Evolutionary conservation across 2,113 vertebrate genomes (phyloP).

Genomic region (Upupa epops): DNA sequence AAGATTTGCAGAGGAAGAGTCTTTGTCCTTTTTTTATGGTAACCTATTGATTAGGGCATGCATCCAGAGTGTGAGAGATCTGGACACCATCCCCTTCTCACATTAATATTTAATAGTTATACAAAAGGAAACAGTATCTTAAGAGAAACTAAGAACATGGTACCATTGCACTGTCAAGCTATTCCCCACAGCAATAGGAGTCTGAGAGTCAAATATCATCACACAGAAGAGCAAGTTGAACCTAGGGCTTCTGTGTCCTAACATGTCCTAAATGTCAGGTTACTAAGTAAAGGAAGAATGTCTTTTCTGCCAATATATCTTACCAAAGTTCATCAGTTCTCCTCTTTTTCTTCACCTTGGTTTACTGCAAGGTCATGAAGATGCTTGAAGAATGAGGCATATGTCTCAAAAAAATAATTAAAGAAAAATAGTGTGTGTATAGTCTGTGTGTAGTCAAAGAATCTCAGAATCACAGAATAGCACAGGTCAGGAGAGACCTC

Average conservation of each 20-base stretch:
- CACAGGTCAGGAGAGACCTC: no score
- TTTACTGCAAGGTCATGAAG: not conserved
- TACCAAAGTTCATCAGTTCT: not conserved
- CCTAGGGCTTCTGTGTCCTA: not conserved
- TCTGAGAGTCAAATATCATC: not conserved
- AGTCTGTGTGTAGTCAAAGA: no score
- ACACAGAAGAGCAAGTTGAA: not conserved
- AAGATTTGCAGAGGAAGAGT: not conserved
- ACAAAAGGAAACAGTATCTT: not conserved
- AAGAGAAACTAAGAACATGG: constrained; percentile 13
- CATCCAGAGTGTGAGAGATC: constrained; percentile 9
- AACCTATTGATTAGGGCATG: constrained; percentile 32
- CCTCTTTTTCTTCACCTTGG: not conserved
- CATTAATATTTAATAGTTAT: constrained; percentile 36
- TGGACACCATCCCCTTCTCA: constrained; percentile 8
- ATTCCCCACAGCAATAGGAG: not conserved
- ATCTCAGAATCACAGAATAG: no score
- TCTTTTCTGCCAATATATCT: not conserved
- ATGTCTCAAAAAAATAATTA: not conserved
- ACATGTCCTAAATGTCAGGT: not conserved
- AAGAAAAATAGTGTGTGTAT: not conserved
- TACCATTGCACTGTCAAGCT: not conserved
- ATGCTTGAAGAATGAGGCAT: not conserved
- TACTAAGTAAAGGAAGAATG: not conserved
- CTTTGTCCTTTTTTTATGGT: constrained; percentile 2